Conservation (phyloP, 1,140 invertebrate genomes). For the Cotesia chilonis region DNA sequence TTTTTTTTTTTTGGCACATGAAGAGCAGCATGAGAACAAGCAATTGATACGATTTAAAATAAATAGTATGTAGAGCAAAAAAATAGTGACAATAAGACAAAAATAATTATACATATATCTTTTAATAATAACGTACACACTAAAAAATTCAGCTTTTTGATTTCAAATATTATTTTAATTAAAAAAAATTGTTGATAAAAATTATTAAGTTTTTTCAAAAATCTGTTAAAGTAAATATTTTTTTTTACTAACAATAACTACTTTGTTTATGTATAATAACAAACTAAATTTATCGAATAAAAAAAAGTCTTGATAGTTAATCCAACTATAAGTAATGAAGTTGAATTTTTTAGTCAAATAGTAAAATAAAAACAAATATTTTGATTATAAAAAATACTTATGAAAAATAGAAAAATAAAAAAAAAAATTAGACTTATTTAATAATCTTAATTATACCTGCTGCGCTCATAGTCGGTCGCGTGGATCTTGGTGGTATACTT, state of each 20-base stretch:
- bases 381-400: neutral
- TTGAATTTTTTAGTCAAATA: no score
- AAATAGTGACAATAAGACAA: neutral
- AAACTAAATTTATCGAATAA: no score
- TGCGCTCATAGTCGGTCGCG: conserved; percentile 57
- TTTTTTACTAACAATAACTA: no score
- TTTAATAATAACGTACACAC: neutral
- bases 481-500: conserved; percentile 58
- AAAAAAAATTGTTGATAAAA: no score
- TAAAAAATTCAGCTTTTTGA: no score
- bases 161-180: no score
- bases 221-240: no score
- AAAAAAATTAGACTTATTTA: neutral
- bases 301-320: no score
- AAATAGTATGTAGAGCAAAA: conserved; percentile 8
- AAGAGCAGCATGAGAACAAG: conserved; percentile 29
- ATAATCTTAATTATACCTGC: conserved; percentile 49
- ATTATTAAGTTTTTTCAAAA: no score
- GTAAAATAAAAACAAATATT: neutral
- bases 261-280: no score
- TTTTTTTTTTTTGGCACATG: conserved; percentile 42
- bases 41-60: conserved; percentile 5
- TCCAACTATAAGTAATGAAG: no score
- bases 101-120: neutral
- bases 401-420: neutral